These are phyloP conservation scores for Gobionotothen gibberifrons DNA, from an alignment of 2,797 vertebrate genomes.

Conservation along the genomic window DNA sequence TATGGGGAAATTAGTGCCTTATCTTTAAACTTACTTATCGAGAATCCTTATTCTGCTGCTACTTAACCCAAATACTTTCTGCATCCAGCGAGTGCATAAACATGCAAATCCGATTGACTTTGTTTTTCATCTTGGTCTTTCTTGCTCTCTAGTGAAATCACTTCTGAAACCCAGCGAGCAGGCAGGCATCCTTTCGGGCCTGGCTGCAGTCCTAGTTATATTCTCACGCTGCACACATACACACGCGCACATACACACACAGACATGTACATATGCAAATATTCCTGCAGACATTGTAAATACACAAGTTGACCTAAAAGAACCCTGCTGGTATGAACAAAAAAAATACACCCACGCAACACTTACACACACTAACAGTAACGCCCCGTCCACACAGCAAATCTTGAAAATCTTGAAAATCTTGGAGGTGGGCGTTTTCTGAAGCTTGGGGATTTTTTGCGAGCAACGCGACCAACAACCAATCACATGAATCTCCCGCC, in stretches of 20 bases:
- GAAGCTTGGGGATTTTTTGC: no score
- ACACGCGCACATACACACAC: not conserved
- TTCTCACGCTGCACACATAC: not conserved
- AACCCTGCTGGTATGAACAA: slow-evolving; percentile 7
- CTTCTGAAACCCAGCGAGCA: slow-evolving; percentile 69
- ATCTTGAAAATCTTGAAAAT: no score
- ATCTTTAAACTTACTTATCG: slow-evolving; percentile 74
- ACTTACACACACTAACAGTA: slow-evolving; percentile 5
- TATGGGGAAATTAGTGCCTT: slow-evolving; percentile 72
- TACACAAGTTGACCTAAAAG: slow-evolving; percentile 36
- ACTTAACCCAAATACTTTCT: slow-evolving; percentile 57
- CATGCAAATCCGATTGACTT: slow-evolving; percentile 68
- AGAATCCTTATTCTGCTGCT: slow-evolving; percentile 64
- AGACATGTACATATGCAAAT: slow-evolving; percentile 11
- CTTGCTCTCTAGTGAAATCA: slow-evolving; percentile 61
- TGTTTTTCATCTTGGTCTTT: slow-evolving; percentile 49
- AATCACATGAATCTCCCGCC: no score
- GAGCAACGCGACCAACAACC: no score
- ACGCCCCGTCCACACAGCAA: no score
- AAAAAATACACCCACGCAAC: slow-evolving; percentile 33
- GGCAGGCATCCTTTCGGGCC: slow-evolving; percentile 55
- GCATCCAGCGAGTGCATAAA: slow-evolving; percentile 73
- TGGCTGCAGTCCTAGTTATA: slow-evolving; percentile 37
- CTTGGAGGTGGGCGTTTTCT: no score
- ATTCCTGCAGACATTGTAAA: slow-evolving; percentile 42